Percentiles rank a stretch among this genome's conserved stretches.
Evolutionary conservation across 2,113 vertebrate genomes (phyloP).

Genomic region (Sporophila hypoxantha): DNA sequence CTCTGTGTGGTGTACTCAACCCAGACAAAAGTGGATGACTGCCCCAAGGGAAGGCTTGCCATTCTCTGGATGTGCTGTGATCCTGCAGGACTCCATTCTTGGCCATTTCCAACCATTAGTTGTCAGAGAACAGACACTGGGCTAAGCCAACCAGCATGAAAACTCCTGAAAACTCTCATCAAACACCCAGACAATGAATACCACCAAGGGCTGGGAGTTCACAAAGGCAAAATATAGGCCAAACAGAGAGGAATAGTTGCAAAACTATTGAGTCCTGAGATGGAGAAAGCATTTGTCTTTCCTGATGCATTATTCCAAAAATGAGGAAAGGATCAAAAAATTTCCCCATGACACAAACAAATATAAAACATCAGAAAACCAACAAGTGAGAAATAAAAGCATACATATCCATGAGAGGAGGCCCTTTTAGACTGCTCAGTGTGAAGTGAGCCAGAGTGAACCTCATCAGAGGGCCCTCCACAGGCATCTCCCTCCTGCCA

Average conservation of each 20-base stretch:
- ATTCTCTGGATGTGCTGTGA: not conserved
- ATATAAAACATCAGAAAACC: not conserved
- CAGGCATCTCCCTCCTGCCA: not conserved
- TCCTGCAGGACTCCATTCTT: not conserved
- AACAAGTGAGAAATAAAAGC: not conserved
- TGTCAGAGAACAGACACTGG: not conserved
- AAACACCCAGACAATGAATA: not conserved
- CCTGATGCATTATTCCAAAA: not conserved
- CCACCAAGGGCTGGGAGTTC: not conserved
- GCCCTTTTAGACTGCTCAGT: fast-evolving
- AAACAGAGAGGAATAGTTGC: not conserved
- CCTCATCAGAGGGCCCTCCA: fast-evolving
- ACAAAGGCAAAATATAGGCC: not conserved
- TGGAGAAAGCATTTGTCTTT: not conserved
- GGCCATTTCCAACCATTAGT: not conserved
- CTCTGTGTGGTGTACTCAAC: not conserved
- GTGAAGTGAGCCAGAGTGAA: fast-evolving
- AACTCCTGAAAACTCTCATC: not conserved
- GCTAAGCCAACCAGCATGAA: not conserved
- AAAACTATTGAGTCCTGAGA: not conserved
- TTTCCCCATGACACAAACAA: not conserved
- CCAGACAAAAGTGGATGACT: not conserved
- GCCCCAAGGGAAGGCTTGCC: not conserved
- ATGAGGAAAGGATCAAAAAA: not conserved
- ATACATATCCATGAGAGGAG: not conserved